phyloP scores from a whole-genome alignment of 2,113 vertebrate genomes.

The Thalassoma bifasciatum region DNA sequence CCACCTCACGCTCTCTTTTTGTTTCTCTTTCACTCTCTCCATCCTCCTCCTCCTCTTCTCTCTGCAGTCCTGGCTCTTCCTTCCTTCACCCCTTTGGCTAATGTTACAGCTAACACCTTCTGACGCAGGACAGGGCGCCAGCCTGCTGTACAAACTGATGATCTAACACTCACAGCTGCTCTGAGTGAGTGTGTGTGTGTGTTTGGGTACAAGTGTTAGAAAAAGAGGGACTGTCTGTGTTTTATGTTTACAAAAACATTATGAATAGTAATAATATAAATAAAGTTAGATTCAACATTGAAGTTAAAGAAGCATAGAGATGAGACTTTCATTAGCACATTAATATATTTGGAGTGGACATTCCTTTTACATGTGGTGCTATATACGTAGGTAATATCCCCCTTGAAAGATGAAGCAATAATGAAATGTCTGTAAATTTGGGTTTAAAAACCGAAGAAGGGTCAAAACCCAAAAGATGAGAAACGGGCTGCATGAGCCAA shows the following conservation, averaged over 20 bases:
- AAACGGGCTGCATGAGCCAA: no score
- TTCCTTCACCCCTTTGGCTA: conserved; percentile 55
- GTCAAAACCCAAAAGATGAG: no score
- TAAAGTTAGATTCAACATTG: no score
- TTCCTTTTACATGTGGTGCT: no score
- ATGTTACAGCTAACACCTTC: conserved; percentile 72
- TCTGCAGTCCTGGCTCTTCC: conserved; percentile 47
- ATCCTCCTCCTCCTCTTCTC: conserved; percentile 1
- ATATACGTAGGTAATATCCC: no score
- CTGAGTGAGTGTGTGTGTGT: background rate
- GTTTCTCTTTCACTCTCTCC: conserved; percentile 17
- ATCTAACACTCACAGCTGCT: conserved; percentile 72
- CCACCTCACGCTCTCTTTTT: conserved; percentile 35
- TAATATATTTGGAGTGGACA: no score
- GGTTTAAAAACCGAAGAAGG: no score
- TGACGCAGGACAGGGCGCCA: conserved; percentile 65
- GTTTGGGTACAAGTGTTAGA: background rate
- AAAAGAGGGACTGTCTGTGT: background rate
- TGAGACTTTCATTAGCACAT: no score
- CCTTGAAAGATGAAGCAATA: no score
- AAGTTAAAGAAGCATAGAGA: no score
- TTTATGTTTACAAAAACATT: background rate
- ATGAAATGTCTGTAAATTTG: no score
- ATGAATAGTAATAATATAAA: no score
- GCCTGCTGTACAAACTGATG: conserved; percentile 77